phyloP scores from a whole-genome alignment of 2,888 invertebrate species.

The Heliconius charithonia region DNA sequence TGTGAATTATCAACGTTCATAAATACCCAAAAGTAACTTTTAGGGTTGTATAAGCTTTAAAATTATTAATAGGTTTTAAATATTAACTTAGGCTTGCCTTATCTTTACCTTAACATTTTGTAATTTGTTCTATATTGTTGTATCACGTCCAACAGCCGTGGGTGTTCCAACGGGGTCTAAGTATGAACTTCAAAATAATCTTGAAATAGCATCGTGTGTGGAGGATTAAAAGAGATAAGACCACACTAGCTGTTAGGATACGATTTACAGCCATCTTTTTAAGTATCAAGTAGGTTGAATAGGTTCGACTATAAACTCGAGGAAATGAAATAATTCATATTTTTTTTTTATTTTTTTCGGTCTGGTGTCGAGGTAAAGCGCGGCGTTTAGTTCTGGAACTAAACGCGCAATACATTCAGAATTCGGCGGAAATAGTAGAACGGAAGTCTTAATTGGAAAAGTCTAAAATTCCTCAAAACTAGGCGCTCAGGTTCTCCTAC shows the following conservation, averaged over 20 bases:
- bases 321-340: too few species aligned
- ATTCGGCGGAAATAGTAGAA: too few species aligned
- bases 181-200: neutral
- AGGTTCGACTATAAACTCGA: too few species aligned
- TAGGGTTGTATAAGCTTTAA: neutral
- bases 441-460: too few species aligned
- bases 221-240: slow-evolving; percentile 8
- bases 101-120: neutral
- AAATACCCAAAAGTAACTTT: too few species aligned
- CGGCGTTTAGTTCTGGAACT: too few species aligned
- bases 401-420: too few species aligned
- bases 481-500: too few species aligned
- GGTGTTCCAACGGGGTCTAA: neutral
- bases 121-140: neutral
- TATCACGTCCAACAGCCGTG: neutral
- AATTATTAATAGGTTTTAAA: neutral
- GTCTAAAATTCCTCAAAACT: too few species aligned
- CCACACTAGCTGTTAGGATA: neutral
- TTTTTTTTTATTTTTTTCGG: too few species aligned
- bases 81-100: neutral
- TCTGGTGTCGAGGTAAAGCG: too few species aligned
- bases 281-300: neutral
- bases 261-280: neutral
- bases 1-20: too few species aligned
- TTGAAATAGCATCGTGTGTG: neutral